Evolutionary conservation across 2,888 invertebrate genomes (phyloP), one percentile per base, ranked within the genome.

Genomic region (Eurois occulta): DNA sequence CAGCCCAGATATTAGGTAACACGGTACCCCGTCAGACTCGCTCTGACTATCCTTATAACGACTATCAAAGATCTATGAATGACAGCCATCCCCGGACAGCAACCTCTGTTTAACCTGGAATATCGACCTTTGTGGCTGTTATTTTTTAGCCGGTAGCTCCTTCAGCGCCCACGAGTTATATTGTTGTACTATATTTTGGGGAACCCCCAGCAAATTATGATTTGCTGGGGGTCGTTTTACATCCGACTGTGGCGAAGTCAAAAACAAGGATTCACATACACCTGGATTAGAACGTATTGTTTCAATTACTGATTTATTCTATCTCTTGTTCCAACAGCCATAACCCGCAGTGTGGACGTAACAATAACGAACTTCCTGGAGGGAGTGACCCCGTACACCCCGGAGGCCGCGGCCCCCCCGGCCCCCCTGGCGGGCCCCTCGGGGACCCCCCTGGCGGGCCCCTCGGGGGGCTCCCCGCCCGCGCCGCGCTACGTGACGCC

Each of bases 301-400:
- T 35, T 38, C 38, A 21, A 41, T 13, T 5, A 32, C 16, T 28
- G 4, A 60, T n/a, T 6, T 0, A 11, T 4, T 41, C 2, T 52
- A 18, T 64, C 2, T 41, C 24, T 24, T 77, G 28, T 13, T n/a
- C 6, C 88, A 85, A 0, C 94, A 98, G 98, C 97, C 70, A 96
- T 96, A 91, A 98, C 98, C 4, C 97, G 97, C 89, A 98, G 98
- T 93, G 98, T 98, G 71, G 98, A 98, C 93, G 96, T 97, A 75
- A 98, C 98, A 4, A 98, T 98, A 84, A 98, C 98, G 38, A 98
- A 98, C 94, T 98, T 98, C 91, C 95, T 98, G 71, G 98, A 98
- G 91, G 98, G 98, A 62, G 96, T 97, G 78, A 97, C 98, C 5
- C 96, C 97, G n/a, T 98, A 97, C 93, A 96, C 90, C 5, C 94